These are phyloP conservation scores for Cathartes aura DNA, from an alignment of 2,113 vertebrate genomes.

Conservation along the genomic window DNA sequence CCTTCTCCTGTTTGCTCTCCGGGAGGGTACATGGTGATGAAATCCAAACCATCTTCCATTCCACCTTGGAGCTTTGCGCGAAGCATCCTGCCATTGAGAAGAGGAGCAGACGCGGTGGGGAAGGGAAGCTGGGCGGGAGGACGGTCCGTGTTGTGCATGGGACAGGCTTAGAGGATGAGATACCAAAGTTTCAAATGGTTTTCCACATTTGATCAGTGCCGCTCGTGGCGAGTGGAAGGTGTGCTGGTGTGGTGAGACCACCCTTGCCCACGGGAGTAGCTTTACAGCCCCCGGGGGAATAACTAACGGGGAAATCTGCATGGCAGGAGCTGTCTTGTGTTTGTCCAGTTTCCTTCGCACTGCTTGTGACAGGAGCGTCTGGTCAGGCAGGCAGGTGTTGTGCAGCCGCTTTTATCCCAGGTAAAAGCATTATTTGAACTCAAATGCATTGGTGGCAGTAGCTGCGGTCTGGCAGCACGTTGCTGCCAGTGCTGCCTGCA, in stretches of 20 bases:
- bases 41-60: not conserved
- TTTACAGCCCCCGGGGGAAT: not conserved
- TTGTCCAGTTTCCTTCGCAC: not conserved
- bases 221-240: fast-evolving
- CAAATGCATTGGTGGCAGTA: fast-evolving
- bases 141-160: fast-evolving
- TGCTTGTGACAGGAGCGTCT: not conserved
- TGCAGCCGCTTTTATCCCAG: not conserved
- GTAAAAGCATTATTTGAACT: not conserved
- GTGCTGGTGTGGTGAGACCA: not conserved
- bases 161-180: not conserved
- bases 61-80: fast-evolving
- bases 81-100: not conserved
- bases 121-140: not conserved
- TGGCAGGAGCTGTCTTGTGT: not conserved
- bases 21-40: not conserved
- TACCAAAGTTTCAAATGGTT: not conserved
- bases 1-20: not conserved
- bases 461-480: not conserved
- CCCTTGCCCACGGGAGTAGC: fast-evolving
- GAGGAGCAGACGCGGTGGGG: fast-evolving
- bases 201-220: fast-evolving
- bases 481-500: fast-evolving
- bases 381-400: not conserved
- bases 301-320: not conserved